phyloP scores from a whole-genome alignment of 2,797 vertebrate genomes.

The Tapirus indicus region DNA sequence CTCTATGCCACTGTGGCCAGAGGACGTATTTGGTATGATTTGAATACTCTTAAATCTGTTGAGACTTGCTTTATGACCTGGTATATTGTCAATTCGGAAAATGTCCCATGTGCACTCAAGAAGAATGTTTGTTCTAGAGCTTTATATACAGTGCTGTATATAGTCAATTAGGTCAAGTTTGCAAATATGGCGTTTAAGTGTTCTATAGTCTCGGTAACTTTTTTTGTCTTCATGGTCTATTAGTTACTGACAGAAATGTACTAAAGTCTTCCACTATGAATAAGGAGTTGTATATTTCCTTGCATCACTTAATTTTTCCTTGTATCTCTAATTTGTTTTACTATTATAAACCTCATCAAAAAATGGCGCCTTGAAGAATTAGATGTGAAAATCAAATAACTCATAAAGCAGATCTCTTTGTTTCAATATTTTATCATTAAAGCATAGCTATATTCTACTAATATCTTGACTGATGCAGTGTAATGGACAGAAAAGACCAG shows the following conservation, averaged over 20 bases:
- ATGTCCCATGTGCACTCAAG: background rate
- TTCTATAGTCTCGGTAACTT: background rate
- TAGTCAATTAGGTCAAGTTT: background rate
- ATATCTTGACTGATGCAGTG: background rate
- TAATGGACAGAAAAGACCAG: background rate
- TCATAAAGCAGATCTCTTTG: background rate
- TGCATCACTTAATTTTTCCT: background rate
- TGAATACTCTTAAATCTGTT: background rate
- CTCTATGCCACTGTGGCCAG: background rate
- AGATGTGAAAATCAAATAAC: background rate
- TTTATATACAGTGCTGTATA: background rate
- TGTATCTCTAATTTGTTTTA: background rate
- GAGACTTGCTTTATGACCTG: background rate
- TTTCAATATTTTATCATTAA: background rate
- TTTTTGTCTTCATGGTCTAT: background rate
- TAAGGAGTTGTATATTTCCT: background rate
- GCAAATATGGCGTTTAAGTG: background rate
- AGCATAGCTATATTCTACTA: background rate
- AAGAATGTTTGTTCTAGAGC: background rate
- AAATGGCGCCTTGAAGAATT: background rate
- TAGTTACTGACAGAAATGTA: background rate
- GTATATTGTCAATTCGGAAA: background rate
- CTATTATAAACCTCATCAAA: background rate
- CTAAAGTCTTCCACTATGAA: background rate
- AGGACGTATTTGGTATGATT: background rate